phyloP scores from a whole-genome alignment of 2,113 vertebrate species.

The Tonatia bakeri region DNA sequence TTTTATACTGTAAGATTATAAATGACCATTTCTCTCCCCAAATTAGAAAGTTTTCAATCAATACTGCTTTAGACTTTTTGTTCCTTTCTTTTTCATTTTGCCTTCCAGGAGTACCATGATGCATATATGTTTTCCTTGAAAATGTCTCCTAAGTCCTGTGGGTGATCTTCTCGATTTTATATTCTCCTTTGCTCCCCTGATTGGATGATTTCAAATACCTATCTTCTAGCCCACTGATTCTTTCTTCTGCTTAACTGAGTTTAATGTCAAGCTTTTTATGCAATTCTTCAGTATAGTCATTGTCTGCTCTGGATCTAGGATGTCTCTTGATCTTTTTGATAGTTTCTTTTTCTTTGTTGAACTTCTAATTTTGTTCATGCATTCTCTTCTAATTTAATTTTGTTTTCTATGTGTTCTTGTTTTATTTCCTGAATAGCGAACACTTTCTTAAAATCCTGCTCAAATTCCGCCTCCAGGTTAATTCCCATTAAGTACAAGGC shows the following conservation, averaged over 20 bases:
- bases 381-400: too few species aligned
- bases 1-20: background rate
- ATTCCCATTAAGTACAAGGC: too few species aligned
- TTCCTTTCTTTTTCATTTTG: background rate
- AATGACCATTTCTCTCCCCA: background rate
- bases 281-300: too few species aligned
- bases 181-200: background rate
- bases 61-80: background rate
- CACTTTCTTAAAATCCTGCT: too few species aligned
- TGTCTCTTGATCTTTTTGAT: background rate
- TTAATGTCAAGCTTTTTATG: too few species aligned
- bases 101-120: background rate
- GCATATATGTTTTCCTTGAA: background rate
- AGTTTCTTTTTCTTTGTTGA: too few species aligned
- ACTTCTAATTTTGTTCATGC: too few species aligned
- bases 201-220: background rate
- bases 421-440: too few species aligned
- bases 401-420: too few species aligned
- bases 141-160: background rate
- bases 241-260: too few species aligned
- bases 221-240: too few species aligned
- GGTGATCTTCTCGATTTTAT: background rate
- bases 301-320: background rate
- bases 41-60: background rate
- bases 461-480: too few species aligned